Base-by-base conservation (phyloP, 2,797 vertebrate species). In the Anabacerthia variegaticeps region DNA sequence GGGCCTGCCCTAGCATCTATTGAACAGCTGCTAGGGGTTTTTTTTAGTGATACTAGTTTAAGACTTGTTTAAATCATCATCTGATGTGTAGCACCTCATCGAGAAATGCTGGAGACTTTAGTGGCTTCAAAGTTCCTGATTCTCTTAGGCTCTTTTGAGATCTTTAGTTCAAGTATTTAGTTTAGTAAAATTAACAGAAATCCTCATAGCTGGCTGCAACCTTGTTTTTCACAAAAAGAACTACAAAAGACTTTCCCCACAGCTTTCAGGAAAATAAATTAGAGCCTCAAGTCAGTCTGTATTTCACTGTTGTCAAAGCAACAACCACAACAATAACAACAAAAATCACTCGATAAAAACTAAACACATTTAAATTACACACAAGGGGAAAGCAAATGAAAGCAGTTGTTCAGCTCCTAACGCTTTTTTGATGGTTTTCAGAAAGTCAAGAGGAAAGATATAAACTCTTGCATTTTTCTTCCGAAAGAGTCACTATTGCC, bases 1-100 rank as follows among this genome's bases (percentile, higher is more conserved):
- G 89, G 96, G 92, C 95, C 85, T 97, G 97, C 89, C 93, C 93
- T 75, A 96, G 93, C 95, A 90, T 96, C 94, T 92, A 96, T 90
- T 94, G 88, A 97, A 97, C 96, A 97, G 95, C 97, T 97, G 95
- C 92, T 93, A 84, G 63, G 65, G 75, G 2, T 48, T 96, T 94
- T 96, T 95, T 96, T 96, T 96, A 96, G 94, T 76, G 92, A 59
- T 56, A 79, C 72, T 83, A 46, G 78, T 91, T 96, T 92, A 93
- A 95, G 76, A 91, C 90, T 56, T 91, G 56, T 94, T 96, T 88
- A 95, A 95, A 92, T 96, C 83, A 85, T 74, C 69, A 61, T 89
- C 61, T 93, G 72, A 82, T 91, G 68, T 65, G 74, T 78, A 78
- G 51, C 51, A 95, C 30, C 93, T 46, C 28, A 82, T 76, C 0